These are phyloP conservation scores for Phasia obesa DNA, from an alignment of 2,888 invertebrate genomes.

Conservation along the genomic window DNA sequence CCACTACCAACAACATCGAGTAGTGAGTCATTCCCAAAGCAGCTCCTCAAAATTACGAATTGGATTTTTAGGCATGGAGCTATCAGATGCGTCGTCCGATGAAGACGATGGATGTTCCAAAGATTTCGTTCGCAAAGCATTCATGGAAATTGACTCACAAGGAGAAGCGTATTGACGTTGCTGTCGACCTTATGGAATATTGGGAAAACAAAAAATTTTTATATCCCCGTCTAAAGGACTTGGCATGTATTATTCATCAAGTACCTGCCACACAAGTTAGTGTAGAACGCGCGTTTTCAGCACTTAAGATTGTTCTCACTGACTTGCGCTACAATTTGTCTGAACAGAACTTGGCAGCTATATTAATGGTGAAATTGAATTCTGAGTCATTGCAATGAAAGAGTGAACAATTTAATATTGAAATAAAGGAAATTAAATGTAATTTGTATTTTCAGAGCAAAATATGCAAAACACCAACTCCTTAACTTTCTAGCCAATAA, in stretches of 20 bases:
- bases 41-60: constrained; percentile 6
- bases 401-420: constrained; percentile 6
- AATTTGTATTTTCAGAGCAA: constrained; percentile 5
- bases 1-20: constrained; percentile 10
- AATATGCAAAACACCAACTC: constrained; percentile 26
- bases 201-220: too few species aligned
- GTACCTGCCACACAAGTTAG: constrained; percentile 20
- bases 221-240: background rate
- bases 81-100: constrained; percentile 1
- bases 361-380: constrained; percentile 15
- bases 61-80: constrained; percentile 4
- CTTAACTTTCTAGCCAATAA: too few species aligned
- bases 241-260: constrained; percentile 8
- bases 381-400: background rate
- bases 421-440: constrained; percentile 1
- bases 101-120: background rate
- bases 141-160: background rate
- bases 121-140: background rate
- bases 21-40: constrained; percentile 6
- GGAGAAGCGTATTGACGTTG: too few species aligned
- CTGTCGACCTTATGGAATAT: too few species aligned
- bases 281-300: constrained; percentile 20
- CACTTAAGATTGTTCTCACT: background rate
- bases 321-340: constrained; percentile 8
- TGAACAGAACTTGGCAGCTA: constrained; percentile 2